phyloP scores from a whole-genome alignment of 1,140 invertebrate species.

The Trissolcus basalis region DNA sequence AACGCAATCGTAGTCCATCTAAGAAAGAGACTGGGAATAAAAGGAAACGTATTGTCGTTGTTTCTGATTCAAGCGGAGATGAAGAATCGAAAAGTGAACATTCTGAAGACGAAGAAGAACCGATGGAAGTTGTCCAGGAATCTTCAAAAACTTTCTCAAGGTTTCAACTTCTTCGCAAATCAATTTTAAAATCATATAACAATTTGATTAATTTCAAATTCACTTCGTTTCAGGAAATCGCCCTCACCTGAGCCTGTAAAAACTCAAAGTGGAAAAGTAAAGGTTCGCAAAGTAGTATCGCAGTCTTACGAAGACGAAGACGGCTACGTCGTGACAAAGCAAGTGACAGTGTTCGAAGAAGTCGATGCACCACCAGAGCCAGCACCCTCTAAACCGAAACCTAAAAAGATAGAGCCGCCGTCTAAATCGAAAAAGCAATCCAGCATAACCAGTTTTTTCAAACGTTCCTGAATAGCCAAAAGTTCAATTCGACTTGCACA shows the following conservation, averaged over 20 bases:
- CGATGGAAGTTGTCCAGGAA: constrained; percentile 40
- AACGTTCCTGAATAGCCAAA: constrained; percentile 53
- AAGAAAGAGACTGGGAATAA: constrained; percentile 60
- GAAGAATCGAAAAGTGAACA: constrained; percentile 49
- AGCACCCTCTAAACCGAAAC: constrained; percentile 40
- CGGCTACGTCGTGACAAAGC: constrained; percentile 70
- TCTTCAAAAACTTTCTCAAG: constrained; percentile 25
- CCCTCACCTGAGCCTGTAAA: constrained; percentile 47
- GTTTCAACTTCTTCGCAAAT: not conserved
- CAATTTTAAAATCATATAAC: not conserved
- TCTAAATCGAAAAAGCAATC: constrained; percentile 61
- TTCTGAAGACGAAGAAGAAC: constrained; percentile 40
- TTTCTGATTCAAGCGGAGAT: constrained; percentile 66
- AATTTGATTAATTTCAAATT: not conserved
- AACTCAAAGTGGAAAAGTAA: constrained; percentile 62
- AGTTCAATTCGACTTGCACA: no score
- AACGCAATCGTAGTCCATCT: constrained; percentile 61
- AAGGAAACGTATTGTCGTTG: constrained; percentile 66
- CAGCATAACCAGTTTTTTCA: constrained; percentile 65
- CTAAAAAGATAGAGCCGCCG: constrained; percentile 30
- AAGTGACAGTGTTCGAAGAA: constrained; percentile 68
- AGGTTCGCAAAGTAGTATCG: constrained; percentile 65
- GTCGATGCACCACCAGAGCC: constrained; percentile 60
- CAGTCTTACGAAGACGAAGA: constrained; percentile 69
- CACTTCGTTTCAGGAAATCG: constrained; percentile 30